phyloP scores from a whole-genome alignment of 2,113 vertebrate genomes.

The Terrapene triunguis region DNA sequence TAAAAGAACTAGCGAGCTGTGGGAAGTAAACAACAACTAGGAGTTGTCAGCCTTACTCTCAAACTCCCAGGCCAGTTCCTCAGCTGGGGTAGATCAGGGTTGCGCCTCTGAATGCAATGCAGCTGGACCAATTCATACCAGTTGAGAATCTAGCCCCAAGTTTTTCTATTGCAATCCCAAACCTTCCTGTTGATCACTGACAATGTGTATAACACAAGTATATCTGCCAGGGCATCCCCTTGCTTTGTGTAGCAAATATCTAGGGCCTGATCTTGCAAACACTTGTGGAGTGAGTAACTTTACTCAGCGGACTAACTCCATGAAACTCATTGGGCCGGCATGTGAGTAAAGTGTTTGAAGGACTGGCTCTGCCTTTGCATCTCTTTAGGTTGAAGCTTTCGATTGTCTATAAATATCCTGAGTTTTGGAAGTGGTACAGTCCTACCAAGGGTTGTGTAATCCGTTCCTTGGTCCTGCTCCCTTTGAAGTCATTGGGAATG shows the following conservation, averaged over 20 bases:
- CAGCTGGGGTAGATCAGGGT: background rate
- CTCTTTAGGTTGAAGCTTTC: background rate
- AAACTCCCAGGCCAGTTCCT: background rate
- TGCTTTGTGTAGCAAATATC: background rate
- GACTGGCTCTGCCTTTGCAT: background rate
- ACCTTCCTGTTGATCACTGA: too few relatives aligned
- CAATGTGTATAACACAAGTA: too few relatives aligned
- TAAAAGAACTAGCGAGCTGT: rapidly evolving
- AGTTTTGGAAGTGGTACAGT: background rate
- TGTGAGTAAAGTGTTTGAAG: background rate
- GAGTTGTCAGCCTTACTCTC: too few relatives aligned
- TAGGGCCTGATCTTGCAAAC: background rate
- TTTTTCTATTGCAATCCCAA: too few relatives aligned
- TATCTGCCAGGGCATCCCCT: background rate
- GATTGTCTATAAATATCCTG: background rate
- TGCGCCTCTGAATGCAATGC: rapidly evolving
- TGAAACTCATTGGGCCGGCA: background rate
- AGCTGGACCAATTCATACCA: rapidly evolving
- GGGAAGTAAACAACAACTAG: rapidly evolving
- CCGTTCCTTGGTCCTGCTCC: too few relatives aligned
- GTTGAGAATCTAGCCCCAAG: rapidly evolving
- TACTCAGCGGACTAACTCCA: background rate
- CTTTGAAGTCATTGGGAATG: background rate
- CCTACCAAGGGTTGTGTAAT: too few relatives aligned
- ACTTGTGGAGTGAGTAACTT: background rate